These are phyloP conservation scores for Megalopta genalis DNA, from an alignment of 1,140 invertebrate genomes.

Conservation along the genomic window DNA sequence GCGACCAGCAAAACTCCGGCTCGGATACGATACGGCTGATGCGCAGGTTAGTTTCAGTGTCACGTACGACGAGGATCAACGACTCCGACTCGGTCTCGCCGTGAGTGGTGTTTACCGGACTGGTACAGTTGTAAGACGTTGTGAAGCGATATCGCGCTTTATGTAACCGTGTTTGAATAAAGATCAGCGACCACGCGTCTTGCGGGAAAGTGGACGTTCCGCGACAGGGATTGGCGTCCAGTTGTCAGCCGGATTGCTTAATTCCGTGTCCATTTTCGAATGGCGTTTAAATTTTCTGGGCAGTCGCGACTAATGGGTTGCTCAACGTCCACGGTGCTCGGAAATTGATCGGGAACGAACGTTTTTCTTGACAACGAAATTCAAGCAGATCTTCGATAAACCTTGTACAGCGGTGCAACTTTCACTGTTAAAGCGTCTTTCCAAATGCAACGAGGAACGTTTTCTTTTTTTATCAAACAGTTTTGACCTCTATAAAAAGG, in stretches of 20 bases:
- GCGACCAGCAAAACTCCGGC: constrained; percentile 6
- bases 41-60: constrained; percentile 19
- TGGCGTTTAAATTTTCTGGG: background rate
- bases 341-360: too few species aligned
- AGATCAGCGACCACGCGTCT: constrained; percentile 1
- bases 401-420: too few species aligned
- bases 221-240: background rate
- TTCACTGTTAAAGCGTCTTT: too few species aligned
- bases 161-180: background rate
- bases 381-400: too few species aligned
- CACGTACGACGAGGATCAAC: constrained; percentile 18
- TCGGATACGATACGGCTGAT: background rate
- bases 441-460: too few species aligned
- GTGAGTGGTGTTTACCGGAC: background rate
- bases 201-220: constrained; percentile 2
- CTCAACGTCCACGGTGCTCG: too few species aligned
- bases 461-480: too few species aligned
- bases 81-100: background rate
- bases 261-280: background rate
- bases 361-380: too few species aligned
- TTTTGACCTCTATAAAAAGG: too few species aligned
- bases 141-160: background rate
- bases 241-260: background rate
- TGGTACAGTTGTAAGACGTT: background rate
- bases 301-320: too few species aligned